Percentiles rank a stretch among this genome's conserved stretches.
These are phyloP conservation scores for Sebastes trivittatus DNA, from an alignment of 2,797 vertebrate species.

Conservation along the genomic window DNA sequence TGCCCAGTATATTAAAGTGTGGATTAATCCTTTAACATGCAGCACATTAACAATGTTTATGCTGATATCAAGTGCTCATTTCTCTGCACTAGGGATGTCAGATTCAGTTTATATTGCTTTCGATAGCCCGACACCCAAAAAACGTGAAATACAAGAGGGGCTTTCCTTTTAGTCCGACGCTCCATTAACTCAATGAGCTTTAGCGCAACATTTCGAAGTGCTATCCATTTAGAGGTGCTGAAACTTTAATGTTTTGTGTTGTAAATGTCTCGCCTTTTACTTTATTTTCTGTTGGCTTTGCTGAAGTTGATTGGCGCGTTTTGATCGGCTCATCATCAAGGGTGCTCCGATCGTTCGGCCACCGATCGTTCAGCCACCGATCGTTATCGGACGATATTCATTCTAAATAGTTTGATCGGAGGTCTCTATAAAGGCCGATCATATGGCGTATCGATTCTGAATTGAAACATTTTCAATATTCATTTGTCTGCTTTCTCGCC, in stretches of 20 bases:
- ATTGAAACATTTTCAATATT: not conserved
- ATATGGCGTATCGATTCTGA: not conserved
- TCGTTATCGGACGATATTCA: not conserved
- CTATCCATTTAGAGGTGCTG: not conserved
- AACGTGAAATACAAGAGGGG: not conserved
- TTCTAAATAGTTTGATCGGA: not conserved
- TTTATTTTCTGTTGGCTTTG: not conserved
- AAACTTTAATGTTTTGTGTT: not conserved
- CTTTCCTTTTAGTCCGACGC: not conserved
- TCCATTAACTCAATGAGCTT: not conserved
- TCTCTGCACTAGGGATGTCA: not conserved
- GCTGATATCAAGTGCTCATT: not conserved
- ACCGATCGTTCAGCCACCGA: no score
- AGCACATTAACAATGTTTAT: not conserved
- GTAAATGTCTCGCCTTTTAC: not conserved
- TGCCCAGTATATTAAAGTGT: not conserved
- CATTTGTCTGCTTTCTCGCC: not conserved
- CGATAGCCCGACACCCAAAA: not conserved
- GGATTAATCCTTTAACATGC: not conserved
- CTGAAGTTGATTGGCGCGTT: not conserved
- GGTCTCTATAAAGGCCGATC: not conserved
- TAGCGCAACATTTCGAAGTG: not conserved
- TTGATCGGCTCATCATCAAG: not conserved
- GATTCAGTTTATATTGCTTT: not conserved
- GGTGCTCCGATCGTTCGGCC: no score